A percentile compares a stretch with the other conserved stretches of the same genome.
Conservation (phyloP, 1,140 invertebrate species). For the Formica selysi region DNA sequence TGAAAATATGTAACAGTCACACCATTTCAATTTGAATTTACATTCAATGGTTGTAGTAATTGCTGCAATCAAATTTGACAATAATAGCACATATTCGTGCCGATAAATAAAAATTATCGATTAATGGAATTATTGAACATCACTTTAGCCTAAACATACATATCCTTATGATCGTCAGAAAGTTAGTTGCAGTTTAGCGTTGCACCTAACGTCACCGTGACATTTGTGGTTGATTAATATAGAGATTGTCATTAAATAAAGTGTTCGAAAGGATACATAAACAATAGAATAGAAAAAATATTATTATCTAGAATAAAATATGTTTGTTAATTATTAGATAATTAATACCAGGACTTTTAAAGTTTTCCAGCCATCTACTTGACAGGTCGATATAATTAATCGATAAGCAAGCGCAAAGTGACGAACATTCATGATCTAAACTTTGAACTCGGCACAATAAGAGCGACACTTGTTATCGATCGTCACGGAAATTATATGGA, state of each 20-base stretch:
- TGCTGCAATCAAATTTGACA: not conserved
- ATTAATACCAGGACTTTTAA: not conserved
- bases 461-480: slow-evolving; percentile 52
- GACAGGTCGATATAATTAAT: too few species aligned
- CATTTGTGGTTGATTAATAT: slow-evolving; percentile 43
- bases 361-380: not conserved
- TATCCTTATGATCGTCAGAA: slow-evolving; percentile 33
- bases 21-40: too few species aligned
- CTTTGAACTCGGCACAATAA: slow-evolving; percentile 58
- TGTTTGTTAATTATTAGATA: not conserved
- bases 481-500: slow-evolving; percentile 55
- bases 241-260: slow-evolving; percentile 43
- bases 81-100: slow-evolving; percentile 7
- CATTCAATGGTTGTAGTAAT: too few species aligned
- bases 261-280: slow-evolving; percentile 15
- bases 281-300: slow-evolving; percentile 4
- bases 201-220: slow-evolving; percentile 11
- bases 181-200: slow-evolving; percentile 25
- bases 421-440: slow-evolving; percentile 35
- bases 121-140: slow-evolving; percentile 23
- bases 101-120: slow-evolving; percentile 19
- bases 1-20: too few species aligned
- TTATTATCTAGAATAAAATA: not conserved
- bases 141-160: slow-evolving; percentile 14
- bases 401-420: not conserved